A percentile compares a stretch with the other conserved stretches of the same genome.
These are phyloP conservation scores for Sylvicapra grimmia DNA, from an alignment of 2,113 vertebrate species.

Conservation along the genomic window DNA sequence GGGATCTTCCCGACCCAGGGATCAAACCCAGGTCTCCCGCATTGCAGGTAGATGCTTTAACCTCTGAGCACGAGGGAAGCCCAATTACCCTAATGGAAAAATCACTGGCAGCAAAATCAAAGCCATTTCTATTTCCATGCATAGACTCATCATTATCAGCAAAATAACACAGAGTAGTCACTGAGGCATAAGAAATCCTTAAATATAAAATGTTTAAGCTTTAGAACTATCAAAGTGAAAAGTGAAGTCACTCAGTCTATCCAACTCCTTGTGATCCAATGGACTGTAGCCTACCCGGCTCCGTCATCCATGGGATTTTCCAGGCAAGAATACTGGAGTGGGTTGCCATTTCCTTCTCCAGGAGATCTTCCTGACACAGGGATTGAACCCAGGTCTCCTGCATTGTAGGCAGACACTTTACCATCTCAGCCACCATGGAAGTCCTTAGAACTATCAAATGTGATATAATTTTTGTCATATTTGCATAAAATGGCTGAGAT, in stretches of 20 bases:
- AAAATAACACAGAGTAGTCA: neutral
- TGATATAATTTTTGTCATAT: neutral
- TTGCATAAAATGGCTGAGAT: neutral
- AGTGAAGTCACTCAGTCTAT: neutral
- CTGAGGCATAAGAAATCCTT: neutral
- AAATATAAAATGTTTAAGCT: neutral
- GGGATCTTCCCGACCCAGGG: too few species aligned
- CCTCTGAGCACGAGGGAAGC: too few species aligned
- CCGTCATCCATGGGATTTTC: fast-evolving
- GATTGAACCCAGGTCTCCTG: neutral
- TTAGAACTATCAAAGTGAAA: neutral
- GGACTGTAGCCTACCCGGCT: neutral
- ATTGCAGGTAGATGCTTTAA: too few species aligned
- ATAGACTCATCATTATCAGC: neutral
- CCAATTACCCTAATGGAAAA: neutral
- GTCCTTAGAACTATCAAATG: neutral
- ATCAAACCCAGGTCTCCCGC: too few species aligned
- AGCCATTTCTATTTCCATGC: neutral
- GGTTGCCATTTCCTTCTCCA: neutral
- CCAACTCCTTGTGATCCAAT: neutral
- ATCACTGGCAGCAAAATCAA: neutral
- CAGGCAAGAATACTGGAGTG: neutral
- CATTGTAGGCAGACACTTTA: neutral
- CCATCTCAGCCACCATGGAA: neutral
- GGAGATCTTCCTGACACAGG: neutral